Base-by-base conservation (phyloP, 2,113 vertebrate species). In the Ia io region DNA sequence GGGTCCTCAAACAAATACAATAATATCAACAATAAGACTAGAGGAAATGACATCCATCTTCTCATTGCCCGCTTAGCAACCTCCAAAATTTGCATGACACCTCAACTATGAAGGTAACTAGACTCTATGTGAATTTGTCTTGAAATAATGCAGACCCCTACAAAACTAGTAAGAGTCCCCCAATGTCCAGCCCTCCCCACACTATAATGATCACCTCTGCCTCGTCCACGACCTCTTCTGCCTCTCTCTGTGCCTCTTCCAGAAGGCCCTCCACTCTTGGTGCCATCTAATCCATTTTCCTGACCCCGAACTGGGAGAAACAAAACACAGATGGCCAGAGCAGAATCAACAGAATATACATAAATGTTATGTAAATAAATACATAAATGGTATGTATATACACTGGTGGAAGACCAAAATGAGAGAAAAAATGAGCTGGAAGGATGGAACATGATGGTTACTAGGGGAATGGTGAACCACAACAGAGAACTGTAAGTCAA, bases 281-380 rank as follows among this genome's bases (percentile, higher is more conserved):
- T 97, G 42, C 99, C 99, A 37, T 99, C 99, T 76, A 99, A 94
- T 49, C 99, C 99, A 13, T 99, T 99, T 97, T 99, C 99, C 98
- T 99, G 99, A 90, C 99, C 99, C 61, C 99, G 99, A 97, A 99
- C 99, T 99, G 92, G 23, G 97, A 98, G 80, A 63, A 69, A 25
- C 37, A n/a, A 92, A 84, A 86, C 14, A 86, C 23, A 35, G 5
- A 18, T 4, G 17, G 53, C 47, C 87, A 94, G 32, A 91, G n/a
- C 28, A 82, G 18, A 42, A 67, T 95, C 67, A 96, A 20, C 0
- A 85, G 22, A 32, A 84, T 37, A 69, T 49, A 61, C 0, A 67
- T 6, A 78, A 47, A 25, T 5, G 2, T 8, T 4, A 84, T 37
- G 53, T 42, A 61, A 0, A 67, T 6, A 91, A 56, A 71, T 25